A percentile compares a stretch with the other conserved stretches of the same genome.
These are phyloP conservation scores for Zaprionus camerounensis DNA, from an alignment of 1,140 invertebrate species.

Conservation along the genomic window DNA sequence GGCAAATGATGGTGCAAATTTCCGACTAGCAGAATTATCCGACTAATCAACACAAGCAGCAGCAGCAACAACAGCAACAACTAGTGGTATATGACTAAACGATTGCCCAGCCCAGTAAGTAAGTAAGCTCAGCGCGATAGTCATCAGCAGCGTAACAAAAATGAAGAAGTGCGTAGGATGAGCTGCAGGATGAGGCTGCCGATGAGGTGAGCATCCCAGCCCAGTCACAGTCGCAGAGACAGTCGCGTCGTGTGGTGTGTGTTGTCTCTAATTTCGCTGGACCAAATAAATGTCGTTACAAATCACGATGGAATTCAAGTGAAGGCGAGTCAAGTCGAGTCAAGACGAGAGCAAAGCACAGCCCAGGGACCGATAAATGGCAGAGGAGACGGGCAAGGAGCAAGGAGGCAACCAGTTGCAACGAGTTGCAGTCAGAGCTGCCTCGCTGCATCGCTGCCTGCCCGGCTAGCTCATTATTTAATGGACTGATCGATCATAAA, in stretches of 20 bases:
- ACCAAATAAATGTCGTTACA: slow-evolving; percentile 82
- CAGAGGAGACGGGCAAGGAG: slow-evolving; percentile 35
- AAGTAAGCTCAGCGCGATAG: slow-evolving; percentile 48
- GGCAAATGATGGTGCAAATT: slow-evolving; percentile 62
- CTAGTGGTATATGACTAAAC: slow-evolving; percentile 51
- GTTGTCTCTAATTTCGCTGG: slow-evolving; percentile 75
- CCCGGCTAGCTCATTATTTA: slow-evolving; percentile 74
- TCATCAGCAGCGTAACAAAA: slow-evolving; percentile 52
- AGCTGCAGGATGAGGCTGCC: slow-evolving; percentile 16
- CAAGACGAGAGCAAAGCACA: slow-evolving; percentile 54
- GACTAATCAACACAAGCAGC: slow-evolving; percentile 62
- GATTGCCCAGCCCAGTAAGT: slow-evolving; percentile 48
- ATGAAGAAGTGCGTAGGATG: slow-evolving; percentile 63
- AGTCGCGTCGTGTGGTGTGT: slow-evolving; percentile 13
- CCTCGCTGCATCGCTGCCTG: slow-evolving; percentile 20
- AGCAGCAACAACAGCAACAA: slow-evolving; percentile 17
- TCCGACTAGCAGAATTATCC: slow-evolving; percentile 67
- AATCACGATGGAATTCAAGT: slow-evolving; percentile 81
- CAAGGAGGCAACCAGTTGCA: slow-evolving; percentile 32
- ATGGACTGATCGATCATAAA: slow-evolving; percentile 83
- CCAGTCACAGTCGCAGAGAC: slow-evolving; percentile 21
- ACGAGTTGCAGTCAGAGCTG: slow-evolving; percentile 12
- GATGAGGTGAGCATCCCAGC: slow-evolving; percentile 39
- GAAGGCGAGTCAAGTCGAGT: slow-evolving; percentile 56
- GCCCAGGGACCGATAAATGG: slow-evolving; percentile 79